These are phyloP conservation scores for Odocoileus virginianus DNA, from an alignment of 2,113 vertebrate species.

Conservation along the genomic window DNA sequence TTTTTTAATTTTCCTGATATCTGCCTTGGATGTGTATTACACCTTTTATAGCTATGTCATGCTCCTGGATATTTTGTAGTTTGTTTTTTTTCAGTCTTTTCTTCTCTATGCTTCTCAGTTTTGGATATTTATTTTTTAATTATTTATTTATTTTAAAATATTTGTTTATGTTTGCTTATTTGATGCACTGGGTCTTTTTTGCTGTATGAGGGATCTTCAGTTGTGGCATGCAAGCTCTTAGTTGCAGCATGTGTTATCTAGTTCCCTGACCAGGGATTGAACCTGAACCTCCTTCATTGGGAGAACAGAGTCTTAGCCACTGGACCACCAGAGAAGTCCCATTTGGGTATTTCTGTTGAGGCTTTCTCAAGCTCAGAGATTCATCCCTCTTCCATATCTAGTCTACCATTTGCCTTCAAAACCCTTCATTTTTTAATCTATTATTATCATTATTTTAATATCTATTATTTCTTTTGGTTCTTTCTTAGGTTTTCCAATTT, in stretches of 20 bases:
- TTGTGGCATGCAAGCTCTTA: not conserved
- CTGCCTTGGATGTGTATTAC: not conserved
- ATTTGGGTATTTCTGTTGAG: not conserved
- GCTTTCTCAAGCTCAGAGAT: not conserved
- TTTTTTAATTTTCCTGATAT: not conserved
- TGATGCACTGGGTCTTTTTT: not conserved
- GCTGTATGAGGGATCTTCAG: not conserved
- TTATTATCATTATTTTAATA: not conserved
- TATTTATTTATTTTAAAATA: not conserved
- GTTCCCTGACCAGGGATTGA: not conserved
- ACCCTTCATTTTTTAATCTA: not conserved
- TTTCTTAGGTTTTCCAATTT: not conserved
- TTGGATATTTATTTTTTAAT: not conserved
- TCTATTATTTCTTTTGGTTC: not conserved
- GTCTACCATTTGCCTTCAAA: not conserved
- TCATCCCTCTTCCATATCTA: not conserved
- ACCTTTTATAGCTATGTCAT: not conserved
- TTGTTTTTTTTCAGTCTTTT: not conserved
- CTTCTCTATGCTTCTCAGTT: not conserved
- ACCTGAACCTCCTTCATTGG: accelerated
- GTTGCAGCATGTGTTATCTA: not conserved
- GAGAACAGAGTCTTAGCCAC: not conserved
- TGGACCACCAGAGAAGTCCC: not conserved
- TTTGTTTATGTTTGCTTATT: not conserved
- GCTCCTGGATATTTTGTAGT: not conserved